Evolutionary conservation across 2,888 invertebrate species (phyloP).

Genomic region (Synanthedon formicaeformis): DNA sequence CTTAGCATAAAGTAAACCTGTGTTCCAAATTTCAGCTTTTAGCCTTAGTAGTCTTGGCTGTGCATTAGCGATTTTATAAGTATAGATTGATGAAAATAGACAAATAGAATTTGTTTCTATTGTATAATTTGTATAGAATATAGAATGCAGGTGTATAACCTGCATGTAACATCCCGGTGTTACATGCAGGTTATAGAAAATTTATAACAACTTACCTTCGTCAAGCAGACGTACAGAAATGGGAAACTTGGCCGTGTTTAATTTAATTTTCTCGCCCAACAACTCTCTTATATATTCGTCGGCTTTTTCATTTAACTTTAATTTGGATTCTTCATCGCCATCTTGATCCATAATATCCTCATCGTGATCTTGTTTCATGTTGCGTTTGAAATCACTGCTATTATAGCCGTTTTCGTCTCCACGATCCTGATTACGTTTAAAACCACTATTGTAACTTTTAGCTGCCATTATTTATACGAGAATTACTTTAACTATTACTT

Average conservation of each 20-base stretch:
- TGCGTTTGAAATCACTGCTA: constrained; percentile 61
- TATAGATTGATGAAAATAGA: no score
- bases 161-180: no score
- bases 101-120: no score
- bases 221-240: constrained; percentile 78
- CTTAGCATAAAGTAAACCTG: no score
- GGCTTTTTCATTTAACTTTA: constrained; percentile 77
- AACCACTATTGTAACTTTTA: not conserved
- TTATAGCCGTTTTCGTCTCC: constrained; percentile 60
- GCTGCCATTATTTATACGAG: not conserved
- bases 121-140: no score
- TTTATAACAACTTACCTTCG: constrained; percentile 68
- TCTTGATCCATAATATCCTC: constrained; percentile 48
- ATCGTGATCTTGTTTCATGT: constrained; percentile 33
- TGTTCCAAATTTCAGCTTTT: no score
- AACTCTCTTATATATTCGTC: constrained; percentile 83
- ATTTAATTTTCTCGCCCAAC: constrained; percentile 76
- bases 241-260: constrained; percentile 77
- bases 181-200: no score
- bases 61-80: no score
- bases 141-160: no score
- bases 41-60: no score
- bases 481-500: no score
- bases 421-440: constrained; percentile 29
- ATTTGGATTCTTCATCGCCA: constrained; percentile 68